Conservation (phyloP, 2,888 invertebrate species). For the Sthenelais limicola region DNA sequence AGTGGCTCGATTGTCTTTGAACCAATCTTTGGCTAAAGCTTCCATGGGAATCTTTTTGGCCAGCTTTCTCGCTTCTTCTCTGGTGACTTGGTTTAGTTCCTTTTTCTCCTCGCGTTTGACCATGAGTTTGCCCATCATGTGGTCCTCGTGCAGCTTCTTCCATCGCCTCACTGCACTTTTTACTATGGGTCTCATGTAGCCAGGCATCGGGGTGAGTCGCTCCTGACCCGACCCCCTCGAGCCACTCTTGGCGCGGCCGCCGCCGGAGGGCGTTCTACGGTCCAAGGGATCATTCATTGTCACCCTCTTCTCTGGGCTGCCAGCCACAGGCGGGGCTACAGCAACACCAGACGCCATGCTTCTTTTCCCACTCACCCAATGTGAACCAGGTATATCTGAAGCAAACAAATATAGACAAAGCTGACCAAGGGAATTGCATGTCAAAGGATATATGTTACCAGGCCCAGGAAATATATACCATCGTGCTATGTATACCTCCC, state of each 20-base stretch:
- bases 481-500: too few species aligned
- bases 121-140: conserved; percentile 67
- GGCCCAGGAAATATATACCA: too few species aligned
- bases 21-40: conserved; percentile 69
- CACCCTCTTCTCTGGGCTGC: background rate
- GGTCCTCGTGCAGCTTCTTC: conserved; percentile 68
- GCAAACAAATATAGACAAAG: too few species aligned
- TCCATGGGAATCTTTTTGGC: conserved; percentile 70
- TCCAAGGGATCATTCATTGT: conserved; percentile 20
- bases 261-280: background rate
- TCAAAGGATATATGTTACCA: too few species aligned
- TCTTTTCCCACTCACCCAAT: background rate
- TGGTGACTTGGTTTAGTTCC: conserved; percentile 57
- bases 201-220: conserved; percentile 51
- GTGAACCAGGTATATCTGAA: too few species aligned
- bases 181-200: conserved; percentile 58
- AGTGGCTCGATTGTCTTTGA: conserved; percentile 64
- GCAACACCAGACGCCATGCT: background rate
- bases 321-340: conserved; percentile 2
- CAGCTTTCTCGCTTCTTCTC: conserved; percentile 63
- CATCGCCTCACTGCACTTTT: conserved; percentile 65
- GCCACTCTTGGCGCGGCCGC: conserved; percentile 4
- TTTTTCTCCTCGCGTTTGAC: conserved; percentile 64
- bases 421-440: too few species aligned
- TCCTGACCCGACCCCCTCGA: conserved; percentile 11